These are phyloP conservation scores for Anolis carolinensis DNA, from an alignment of 2,113 vertebrate species.

Conservation along the genomic window DNA sequence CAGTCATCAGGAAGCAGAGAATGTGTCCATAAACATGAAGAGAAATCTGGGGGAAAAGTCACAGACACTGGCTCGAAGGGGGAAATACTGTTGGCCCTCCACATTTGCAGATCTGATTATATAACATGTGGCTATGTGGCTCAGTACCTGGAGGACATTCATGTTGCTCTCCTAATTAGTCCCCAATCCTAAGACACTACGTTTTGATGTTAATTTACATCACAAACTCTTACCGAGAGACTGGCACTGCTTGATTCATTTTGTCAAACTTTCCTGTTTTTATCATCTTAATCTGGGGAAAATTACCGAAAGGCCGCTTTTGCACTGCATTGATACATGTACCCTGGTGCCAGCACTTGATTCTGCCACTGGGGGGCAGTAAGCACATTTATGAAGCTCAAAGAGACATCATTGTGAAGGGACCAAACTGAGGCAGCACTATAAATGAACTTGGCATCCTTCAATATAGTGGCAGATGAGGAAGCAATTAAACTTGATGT, in stretches of 20 bases:
- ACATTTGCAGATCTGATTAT: too few species aligned
- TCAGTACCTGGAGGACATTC: too few species aligned
- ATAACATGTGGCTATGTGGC: too few species aligned
- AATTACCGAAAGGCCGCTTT: neutral
- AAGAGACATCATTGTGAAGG: neutral
- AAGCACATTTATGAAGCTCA: neutral
- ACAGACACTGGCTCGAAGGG: too few species aligned
- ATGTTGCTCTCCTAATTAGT: too few species aligned
- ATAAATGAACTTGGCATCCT: neutral
- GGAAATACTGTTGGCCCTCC: too few species aligned
- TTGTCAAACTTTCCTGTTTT: neutral
- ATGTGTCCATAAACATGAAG: too few species aligned
- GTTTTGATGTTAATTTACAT: too few species aligned
- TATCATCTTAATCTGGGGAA: neutral
- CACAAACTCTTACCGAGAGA: neutral
- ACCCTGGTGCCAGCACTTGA: neutral
- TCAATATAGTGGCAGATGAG: neutral
- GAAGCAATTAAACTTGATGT: fast-evolving
- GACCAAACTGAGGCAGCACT: neutral
- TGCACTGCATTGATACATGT: neutral
- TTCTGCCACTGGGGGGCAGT: conserved; percentile 6
- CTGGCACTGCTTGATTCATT: neutral
- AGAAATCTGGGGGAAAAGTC: too few species aligned
- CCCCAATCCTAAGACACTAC: too few species aligned
- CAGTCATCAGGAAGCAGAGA: too few species aligned